Evolutionary conservation across 2,797 vertebrate species (phyloP), one percentile per base, ranked within the genome.

Genomic region (Dallia pectoralis): DNA sequence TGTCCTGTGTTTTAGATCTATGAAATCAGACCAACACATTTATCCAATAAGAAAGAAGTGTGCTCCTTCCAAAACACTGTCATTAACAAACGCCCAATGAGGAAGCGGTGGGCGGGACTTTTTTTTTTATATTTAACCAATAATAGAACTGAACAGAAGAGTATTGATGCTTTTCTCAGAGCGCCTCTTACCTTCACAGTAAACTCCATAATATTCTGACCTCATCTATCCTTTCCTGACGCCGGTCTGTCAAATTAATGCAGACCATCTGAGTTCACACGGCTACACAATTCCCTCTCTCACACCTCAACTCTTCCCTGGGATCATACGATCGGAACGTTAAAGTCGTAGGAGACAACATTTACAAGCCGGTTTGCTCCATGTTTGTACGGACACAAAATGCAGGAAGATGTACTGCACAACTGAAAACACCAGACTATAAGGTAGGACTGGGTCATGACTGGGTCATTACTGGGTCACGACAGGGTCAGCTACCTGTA

Each of bases 401-500:
- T 36, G 9, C n/a, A 56, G 25, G 29, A 63, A 27, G 30, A 15
- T 9, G 61, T 66, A 15, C 36, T 66, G 16, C 40, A 33, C 32
- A 36, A 33, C 30, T 66, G 32, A 66, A 25, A 63, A 63, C 61
- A 63, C 18, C 3, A 29, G 9, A 40, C 66, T 16, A 44, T 19
- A n/a, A 15, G 5, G 48, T 32, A 19, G 18, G 5, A 53, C 22
- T 32, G 49, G 67, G 29, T 3, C 18, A 27, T 8, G 2, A 3
- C 9, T 1, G 9, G 61, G 18, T 25, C 67, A 49, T n/a, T n/a
- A 53, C 22, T 32, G 49, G 67, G 29, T 3, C 18, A 27, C 4
- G 2, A 3, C 9, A 5, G 9, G 61, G 32, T 27, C 30, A 68
- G 14, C 4, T 87, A 98, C 97, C 98, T 88, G 98, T 99, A 70